phyloP scores from a whole-genome alignment of 2,888 invertebrate species.

The Deilephila porcellus region DNA sequence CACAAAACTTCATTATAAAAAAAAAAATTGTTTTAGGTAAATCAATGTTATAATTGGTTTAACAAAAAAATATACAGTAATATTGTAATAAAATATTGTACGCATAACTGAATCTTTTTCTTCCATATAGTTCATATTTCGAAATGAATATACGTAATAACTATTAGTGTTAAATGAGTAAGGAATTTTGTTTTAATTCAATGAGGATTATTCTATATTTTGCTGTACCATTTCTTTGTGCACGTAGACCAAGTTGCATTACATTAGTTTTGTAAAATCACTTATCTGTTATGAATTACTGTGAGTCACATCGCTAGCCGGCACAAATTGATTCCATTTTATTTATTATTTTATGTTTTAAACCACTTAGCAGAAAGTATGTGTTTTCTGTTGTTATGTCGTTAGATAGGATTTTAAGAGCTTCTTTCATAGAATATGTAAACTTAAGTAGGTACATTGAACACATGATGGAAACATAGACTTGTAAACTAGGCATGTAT shows the following conservation, averaged over 20 bases:
- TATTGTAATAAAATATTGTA: no score
- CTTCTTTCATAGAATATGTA: constrained; percentile 43
- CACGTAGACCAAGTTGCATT: constrained; percentile 12
- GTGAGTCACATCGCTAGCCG: constrained; percentile 40
- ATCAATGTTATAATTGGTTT: no score
- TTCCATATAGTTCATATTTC: no score
- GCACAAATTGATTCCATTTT: constrained; percentile 50
- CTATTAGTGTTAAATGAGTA: not conserved
- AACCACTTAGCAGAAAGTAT: constrained; percentile 40
- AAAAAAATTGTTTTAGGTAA: no score
- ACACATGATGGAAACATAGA: not conserved
- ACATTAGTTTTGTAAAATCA: not conserved
- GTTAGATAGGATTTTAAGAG: constrained; percentile 41
- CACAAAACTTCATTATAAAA: no score
- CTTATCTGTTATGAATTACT: constrained; percentile 10
- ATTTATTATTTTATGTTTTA: constrained; percentile 55
- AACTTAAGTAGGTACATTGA: constrained; percentile 34
- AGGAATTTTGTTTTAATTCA: not conserved
- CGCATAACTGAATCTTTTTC: no score
- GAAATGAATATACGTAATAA: constrained; percentile 3
- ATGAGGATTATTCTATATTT: not conserved
- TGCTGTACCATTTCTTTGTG: not conserved
- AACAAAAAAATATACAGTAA: no score
- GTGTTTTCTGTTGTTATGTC: constrained; percentile 48
- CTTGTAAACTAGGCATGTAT: not conserved